Evolutionary conservation across 2,888 invertebrate species (phyloP).

Genomic region (Pyrocoelia pectoralis): DNA sequence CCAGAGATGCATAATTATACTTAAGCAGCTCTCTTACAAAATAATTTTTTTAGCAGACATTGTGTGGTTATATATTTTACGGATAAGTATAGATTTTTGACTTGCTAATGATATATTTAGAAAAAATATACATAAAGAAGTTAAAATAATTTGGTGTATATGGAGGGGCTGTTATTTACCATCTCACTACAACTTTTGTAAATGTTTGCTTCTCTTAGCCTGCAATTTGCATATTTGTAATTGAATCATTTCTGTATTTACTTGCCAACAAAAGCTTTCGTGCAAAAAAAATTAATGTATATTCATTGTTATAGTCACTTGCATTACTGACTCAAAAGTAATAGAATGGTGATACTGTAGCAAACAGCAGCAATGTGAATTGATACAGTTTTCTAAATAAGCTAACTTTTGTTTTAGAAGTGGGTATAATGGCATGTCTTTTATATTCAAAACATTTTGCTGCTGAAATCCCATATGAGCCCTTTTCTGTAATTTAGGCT

Average conservation of each 20-base stretch:
- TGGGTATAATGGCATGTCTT: slow-evolving; percentile 11
- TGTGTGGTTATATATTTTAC: slow-evolving; percentile 1
- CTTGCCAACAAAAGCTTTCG: slow-evolving; percentile 46
- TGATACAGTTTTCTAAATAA: slow-evolving; percentile 55
- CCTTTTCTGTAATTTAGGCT: slow-evolving; percentile 25
- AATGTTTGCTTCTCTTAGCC: slow-evolving; percentile 57
- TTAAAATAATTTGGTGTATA: neutral
- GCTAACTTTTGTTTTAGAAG: slow-evolving; percentile 46
- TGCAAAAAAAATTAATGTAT: slow-evolving; percentile 50
- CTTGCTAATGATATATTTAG: neutral
- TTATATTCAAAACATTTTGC: slow-evolving; percentile 53
- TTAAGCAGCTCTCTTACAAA: slow-evolving; percentile 35
- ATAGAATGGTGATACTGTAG: slow-evolving; percentile 33
- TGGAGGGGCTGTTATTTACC: slow-evolving; percentile 25
- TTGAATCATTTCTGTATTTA: slow-evolving; percentile 53
- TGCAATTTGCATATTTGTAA: slow-evolving; percentile 52
- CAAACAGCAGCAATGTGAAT: slow-evolving; percentile 60
- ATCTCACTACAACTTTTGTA: slow-evolving; percentile 48
- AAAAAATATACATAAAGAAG: too few species aligned
- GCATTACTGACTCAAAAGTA: slow-evolving; percentile 47
- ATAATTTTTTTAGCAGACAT: neutral
- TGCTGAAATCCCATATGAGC: slow-evolving; percentile 55
- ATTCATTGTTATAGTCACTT: slow-evolving; percentile 47
- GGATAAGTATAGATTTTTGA: neutral
- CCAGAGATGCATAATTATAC: slow-evolving; percentile 23